These are phyloP conservation scores for Diplosoma virens DNA, from an alignment of 23 tunicate genomes.

Conservation along the genomic window DNA sequence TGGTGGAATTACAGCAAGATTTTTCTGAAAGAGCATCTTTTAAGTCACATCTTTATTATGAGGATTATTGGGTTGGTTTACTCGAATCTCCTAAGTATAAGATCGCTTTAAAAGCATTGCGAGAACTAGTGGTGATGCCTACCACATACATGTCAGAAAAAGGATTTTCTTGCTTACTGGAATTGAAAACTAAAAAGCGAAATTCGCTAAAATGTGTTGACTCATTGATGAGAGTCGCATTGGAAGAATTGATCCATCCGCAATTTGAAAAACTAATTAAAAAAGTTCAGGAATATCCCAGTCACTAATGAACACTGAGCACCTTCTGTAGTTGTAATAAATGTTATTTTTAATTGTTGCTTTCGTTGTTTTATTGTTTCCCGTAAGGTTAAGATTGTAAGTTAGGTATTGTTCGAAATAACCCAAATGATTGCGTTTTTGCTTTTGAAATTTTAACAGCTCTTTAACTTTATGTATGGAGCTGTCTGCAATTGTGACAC, in stretches of 20 bases:
- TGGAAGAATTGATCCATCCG: constrained; percentile 32
- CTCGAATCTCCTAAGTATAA: constrained; percentile 43
- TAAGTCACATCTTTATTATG: constrained; percentile 28
- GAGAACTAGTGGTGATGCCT: constrained; percentile 43
- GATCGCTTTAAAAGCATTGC: constrained; percentile 41
- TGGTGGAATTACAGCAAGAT: not conserved
- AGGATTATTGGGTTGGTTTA: constrained; percentile 31
- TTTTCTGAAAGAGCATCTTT: constrained; percentile 29
- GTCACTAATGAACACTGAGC: constrained; percentile 18
- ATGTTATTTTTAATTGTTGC: not conserved
- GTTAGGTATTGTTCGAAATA: not conserved
- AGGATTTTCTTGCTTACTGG: constrained; percentile 24
- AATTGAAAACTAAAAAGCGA: constrained; percentile 39
- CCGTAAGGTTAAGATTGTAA: not conserved
- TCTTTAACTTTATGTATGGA: too few relatives aligned
- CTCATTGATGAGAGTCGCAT: constrained; percentile 37
- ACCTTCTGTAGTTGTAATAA: constrained; percentile 7
- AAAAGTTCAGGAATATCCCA: constrained; percentile 39
- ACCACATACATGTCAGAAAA: constrained; percentile 19
- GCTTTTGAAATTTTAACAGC: too few relatives aligned
- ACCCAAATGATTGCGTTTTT: constrained; percentile 1
- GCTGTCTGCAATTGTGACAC: too few relatives aligned
- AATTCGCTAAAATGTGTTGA: constrained; percentile 43
- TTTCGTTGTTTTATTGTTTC: not conserved
- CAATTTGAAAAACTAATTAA: constrained; percentile 37